Evolutionary conservation across 2,888 invertebrate species (phyloP), one percentile per base, ranked within the genome.

Genomic region (Latrodectus elegans): DNA sequence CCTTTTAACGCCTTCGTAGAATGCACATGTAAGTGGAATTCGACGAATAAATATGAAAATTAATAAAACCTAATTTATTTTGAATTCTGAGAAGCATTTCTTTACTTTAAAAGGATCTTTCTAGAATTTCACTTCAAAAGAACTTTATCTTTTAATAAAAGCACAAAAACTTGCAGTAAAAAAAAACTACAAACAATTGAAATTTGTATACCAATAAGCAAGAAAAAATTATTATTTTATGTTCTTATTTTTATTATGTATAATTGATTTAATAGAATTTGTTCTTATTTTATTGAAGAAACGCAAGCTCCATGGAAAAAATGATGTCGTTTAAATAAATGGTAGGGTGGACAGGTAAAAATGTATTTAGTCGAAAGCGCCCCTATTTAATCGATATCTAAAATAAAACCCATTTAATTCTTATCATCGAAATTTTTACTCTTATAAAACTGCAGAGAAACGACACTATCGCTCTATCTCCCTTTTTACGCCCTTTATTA

Each of bases 391-490:
- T 87, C 86, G 81, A 87, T 87, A 87, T 81, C 79, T 72, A 81
- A 87, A 87, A 87, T 87, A 87, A 87, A 87, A 87, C 80, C 81
- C 86, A 87, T 87, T 87, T 87, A 87, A 87, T 87, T 87, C 86
- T 87, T 87, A 87, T 87, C 86, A 87, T 80, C 81, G 79, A 87
- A 87, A 87, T 87, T 87, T 87, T 81, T 87, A 82, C 86, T 82
- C 86, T 72, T 87, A 81, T 87, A 87, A 87, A 87, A 87, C 77
- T 87, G 81, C 80, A 77, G 65, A 72, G 67, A 77, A 84, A 84
- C 84, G 70, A 81, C 74, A 81, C 80, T 81, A 81, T 81, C 84
- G 72, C 55, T 81, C 73, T 64, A 81, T 81, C 81, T 81, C 76
- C 71, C 82, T 87, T 87, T 84, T 77, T 81, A 75, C 80, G 67